Evolutionary conservation across 2,797 vertebrate species (phyloP).

Genomic region (Ctenopoma multispine): DNA sequence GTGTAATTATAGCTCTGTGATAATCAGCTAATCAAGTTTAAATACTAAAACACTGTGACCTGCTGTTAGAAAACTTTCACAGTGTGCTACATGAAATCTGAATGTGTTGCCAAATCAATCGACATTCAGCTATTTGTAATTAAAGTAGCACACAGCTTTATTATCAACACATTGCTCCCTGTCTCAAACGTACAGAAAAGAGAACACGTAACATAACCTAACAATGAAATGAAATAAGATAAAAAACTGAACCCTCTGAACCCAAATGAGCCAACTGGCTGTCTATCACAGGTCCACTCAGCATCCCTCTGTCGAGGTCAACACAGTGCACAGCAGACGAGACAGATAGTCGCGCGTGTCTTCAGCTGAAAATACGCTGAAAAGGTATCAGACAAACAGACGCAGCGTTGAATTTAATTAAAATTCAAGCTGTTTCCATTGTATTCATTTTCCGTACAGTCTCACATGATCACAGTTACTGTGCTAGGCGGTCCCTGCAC

Average conservation of each 20-base stretch:
- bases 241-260: constrained; percentile 47
- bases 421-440: no score
- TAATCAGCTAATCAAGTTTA: no score
- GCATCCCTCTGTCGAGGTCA: constrained; percentile 56
- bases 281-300: constrained; percentile 55
- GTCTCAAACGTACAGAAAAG: neutral
- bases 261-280: constrained; percentile 43
- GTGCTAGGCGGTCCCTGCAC: neutral
- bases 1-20: no score
- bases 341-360: neutral
- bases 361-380: neutral
- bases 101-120: no score
- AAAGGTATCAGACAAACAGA: neutral
- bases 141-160: no score
- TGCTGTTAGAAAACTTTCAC: no score
- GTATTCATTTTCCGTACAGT: neutral
- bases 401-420: neutral
- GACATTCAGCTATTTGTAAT: no score
- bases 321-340: constrained; percentile 27
- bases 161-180: no score
- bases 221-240: no score
- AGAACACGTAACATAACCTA: no score
- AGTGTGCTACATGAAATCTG: no score
- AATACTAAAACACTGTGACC: no score
- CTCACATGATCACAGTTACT: neutral